Percentiles rank a stretch among this genome's conserved stretches.
These are phyloP conservation scores for Heliconius erato DNA, from an alignment of 2,888 invertebrate genomes.

Conservation along the genomic window DNA sequence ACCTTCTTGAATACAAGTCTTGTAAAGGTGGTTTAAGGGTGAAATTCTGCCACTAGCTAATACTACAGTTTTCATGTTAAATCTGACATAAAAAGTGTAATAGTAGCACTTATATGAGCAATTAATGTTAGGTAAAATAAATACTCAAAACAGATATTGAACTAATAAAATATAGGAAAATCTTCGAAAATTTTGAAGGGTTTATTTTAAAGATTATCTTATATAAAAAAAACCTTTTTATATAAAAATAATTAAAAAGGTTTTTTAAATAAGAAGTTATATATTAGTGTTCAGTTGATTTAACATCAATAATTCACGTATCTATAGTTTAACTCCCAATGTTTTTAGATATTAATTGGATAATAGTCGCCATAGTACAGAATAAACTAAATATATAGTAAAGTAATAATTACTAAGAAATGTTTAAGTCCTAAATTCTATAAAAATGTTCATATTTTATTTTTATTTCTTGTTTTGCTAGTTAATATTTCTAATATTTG, in stretches of 20 bases:
- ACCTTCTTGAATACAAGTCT: slow-evolving; percentile 18
- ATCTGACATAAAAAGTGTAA: too few relatives aligned
- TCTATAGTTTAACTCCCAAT: neutral
- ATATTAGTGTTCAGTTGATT: too few relatives aligned
- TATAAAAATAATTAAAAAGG: too few relatives aligned
- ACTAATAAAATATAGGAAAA: too few relatives aligned
- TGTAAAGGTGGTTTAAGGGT: neutral
- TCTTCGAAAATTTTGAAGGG: too few relatives aligned
- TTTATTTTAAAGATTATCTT: too few relatives aligned
- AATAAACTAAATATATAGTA: neutral
- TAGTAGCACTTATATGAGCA: neutral
- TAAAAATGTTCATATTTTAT: neutral
- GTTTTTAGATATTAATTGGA: neutral
- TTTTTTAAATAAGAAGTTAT: too few relatives aligned
- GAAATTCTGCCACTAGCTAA: neutral
- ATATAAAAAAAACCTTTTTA: too few relatives aligned
- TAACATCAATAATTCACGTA: neutral
- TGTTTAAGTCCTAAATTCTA: neutral
- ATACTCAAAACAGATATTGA: neutral
- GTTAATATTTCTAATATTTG: neutral
- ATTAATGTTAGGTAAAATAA: neutral
- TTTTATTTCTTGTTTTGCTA: neutral
- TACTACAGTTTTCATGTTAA: neutral
- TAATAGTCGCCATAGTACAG: neutral
- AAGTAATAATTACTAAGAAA: neutral